Evolutionary conservation across 2,113 vertebrate genomes (phyloP), one percentile per base, ranked within the genome.

Genomic region (Laterallus jamaicensis): DNA sequence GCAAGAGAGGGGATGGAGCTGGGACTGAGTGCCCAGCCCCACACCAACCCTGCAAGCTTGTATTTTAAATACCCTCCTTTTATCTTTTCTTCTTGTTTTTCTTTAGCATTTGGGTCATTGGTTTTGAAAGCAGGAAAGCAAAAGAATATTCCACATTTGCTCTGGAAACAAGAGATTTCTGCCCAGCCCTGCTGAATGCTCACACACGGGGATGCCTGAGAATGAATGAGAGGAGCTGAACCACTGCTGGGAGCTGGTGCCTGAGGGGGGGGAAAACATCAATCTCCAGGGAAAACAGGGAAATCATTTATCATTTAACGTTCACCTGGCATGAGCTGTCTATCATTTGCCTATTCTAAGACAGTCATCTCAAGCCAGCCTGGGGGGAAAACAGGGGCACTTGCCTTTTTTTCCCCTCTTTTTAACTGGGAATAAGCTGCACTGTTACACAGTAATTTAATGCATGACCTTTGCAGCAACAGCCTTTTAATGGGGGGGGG

Each of bases 391-490:
- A 47, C 76, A 70, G 37, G 44, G 70, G 81, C 50, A 42, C 26
- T 91, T 37, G 60, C 52, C 20, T n/a, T 55, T 39, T 47, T 24
- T 50, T 55, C 49, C 66, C 37, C 71, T 56, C 71, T 52, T 88
- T 86, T 73, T 90, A 79, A 96, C 93, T 80, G 92, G 89, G 82
- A 85, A 56, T 70, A 85, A 94, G 67, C 88, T 84, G 70, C 93
- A 56, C 59, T 24, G 84, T 93, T 85, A 11, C 62, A 31, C 12
- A 47, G n/a, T 91, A 93, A 96, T 88, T 94, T 90, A 69, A 95
- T 90, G 95, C 86, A 5, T 82, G 92, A 95, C 95, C 93, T 94
- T 97, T 91, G 7, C 18, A 93, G 67, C 90, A 80, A 12, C 49
- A 69, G 87, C 84, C 39, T 49, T 71, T 84, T 29, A 76, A 28